These are phyloP conservation scores for Micropoecilia bifurca DNA, from an alignment of 2,797 vertebrate species.

Conservation along the genomic window DNA sequence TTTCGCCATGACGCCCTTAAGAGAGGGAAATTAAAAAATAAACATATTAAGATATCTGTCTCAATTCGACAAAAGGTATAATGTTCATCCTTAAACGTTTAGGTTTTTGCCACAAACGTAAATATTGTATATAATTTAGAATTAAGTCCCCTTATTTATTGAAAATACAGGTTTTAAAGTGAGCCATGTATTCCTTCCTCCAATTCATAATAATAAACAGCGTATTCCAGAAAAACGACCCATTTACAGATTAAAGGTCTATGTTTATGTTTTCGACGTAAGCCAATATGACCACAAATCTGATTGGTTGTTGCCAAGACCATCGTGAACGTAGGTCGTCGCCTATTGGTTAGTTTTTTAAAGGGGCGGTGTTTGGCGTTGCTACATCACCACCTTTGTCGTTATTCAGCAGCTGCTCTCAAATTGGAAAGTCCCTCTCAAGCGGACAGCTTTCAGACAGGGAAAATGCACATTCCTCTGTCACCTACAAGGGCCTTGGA, in stretches of 20 bases:
- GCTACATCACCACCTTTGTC: constrained; percentile 67
- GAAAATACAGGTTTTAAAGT: background rate
- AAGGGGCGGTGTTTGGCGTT: constrained; percentile 58
- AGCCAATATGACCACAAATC: constrained; percentile 39
- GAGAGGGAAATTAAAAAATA: background rate
- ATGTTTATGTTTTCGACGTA: constrained; percentile 70
- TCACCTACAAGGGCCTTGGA: background rate
- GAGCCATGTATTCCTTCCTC: background rate
- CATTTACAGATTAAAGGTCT: constrained; percentile 23
- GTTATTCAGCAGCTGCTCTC: constrained; percentile 62
- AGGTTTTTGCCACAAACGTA: background rate
- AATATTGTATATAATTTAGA: background rate
- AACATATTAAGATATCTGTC: background rate
- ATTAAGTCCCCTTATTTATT: background rate
- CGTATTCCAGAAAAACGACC: background rate
- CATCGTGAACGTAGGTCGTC: constrained; percentile 13
- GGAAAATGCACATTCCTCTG: constrained; percentile 21
- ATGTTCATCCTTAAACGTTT: background rate
- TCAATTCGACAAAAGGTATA: background rate
- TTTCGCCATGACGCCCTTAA: background rate
- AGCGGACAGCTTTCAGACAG: constrained; percentile 23
- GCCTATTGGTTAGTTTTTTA: constrained; percentile 50
- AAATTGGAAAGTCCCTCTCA: constrained; percentile 74
- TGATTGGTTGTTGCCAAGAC: constrained; percentile 57
- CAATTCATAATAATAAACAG: background rate